phyloP scores from a whole-genome alignment of 2,113 vertebrate species.

The Callionymus lyra region DNA sequence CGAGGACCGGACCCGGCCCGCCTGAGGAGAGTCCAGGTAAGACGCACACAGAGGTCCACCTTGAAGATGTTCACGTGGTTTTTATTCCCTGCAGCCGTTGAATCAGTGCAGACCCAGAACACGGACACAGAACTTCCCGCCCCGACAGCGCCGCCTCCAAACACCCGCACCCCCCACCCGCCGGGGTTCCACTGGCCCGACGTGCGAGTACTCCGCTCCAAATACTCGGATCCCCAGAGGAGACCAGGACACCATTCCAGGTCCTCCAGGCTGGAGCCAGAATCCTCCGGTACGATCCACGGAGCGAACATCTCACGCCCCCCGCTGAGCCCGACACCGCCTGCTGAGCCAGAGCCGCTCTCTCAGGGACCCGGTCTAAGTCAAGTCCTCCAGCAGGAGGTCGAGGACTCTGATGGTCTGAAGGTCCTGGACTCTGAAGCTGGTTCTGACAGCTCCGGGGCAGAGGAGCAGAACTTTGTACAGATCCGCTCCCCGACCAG shows the following conservation, averaged over 20 bases:
- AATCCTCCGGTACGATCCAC: slow-evolving; percentile 18
- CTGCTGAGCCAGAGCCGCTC: slow-evolving; percentile 24
- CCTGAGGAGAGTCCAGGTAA: slow-evolving; percentile 58
- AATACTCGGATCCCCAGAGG: slow-evolving; percentile 42
- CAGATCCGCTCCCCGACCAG: slow-evolving; percentile 71
- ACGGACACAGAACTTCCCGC: too few species aligned
- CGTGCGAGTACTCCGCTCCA: slow-evolving; percentile 75
- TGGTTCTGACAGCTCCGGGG: neutral
- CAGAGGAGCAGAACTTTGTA: slow-evolving; percentile 34
- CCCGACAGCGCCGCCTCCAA: too few species aligned
- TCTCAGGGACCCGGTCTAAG: slow-evolving; percentile 38
- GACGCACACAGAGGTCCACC: too few species aligned
- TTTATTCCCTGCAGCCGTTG: too few species aligned
- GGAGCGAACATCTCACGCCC: slow-evolving; percentile 52
- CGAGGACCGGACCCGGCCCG: slow-evolving; percentile 29
- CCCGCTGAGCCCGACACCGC: slow-evolving; percentile 12
- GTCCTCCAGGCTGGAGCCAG: slow-evolving; percentile 57
- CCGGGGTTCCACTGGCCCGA: slow-evolving; percentile 79
- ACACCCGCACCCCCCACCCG: slow-evolving; percentile 52
- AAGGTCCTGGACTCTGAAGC: slow-evolving; percentile 4
- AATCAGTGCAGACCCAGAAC: too few species aligned
- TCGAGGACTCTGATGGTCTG: slow-evolving; percentile 71
- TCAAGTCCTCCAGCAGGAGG: slow-evolving; percentile 41
- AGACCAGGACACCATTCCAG: slow-evolving; percentile 6
- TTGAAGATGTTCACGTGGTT: too few species aligned